Base-by-base conservation (phyloP, 2,888 invertebrate genomes). In the Amaurobius ferox region DNA sequence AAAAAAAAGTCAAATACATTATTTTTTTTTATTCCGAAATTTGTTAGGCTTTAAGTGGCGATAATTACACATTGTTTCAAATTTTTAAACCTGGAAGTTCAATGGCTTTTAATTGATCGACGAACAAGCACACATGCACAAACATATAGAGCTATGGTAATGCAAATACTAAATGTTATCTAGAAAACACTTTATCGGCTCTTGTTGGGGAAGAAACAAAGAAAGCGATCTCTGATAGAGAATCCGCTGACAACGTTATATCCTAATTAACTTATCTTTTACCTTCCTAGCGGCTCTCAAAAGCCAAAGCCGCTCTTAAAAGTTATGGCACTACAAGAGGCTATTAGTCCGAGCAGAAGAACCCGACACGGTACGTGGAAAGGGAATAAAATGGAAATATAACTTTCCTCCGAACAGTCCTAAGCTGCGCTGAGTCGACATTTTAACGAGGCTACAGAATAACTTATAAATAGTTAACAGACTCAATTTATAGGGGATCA, bases 381-480 rank as follows among this genome's bases (percentile, higher is more conserved):
- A 40, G 39, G 39, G 39, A 83, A 71, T 77, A 74, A 81, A 83
- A 55, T 39, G 61, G 64, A 72, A 77, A 40, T 61, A 83, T 77
- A 77, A 77, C 66, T 83, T 67, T 72, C 77, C 30, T 6, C 73
- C 48, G 71, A 77, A 71, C 32, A 71, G 55, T 35, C 66, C 13
- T 72, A 83, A 83, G 83, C 71, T 48, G 62, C 71, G 71, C 26
- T 26, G 64, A 71, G 66, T 16, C 32, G 77, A 83, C 77, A 64
- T 76, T 70, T 81, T 81, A 81, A 81, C 76, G 81, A 81, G 70
- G 26, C 28, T 23, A 6, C 30, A 28, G 32, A 48, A 71, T 72
- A 72, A 77, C 77, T 71, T 71, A 73, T 72, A 78, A 86, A 78
- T 86, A 86, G 85, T 86, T 86, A 86, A 62, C 73, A 86, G 77